Conservation (phyloP, 2,797 vertebrate species). For the Lindbergichthys nudifrons region DNA sequence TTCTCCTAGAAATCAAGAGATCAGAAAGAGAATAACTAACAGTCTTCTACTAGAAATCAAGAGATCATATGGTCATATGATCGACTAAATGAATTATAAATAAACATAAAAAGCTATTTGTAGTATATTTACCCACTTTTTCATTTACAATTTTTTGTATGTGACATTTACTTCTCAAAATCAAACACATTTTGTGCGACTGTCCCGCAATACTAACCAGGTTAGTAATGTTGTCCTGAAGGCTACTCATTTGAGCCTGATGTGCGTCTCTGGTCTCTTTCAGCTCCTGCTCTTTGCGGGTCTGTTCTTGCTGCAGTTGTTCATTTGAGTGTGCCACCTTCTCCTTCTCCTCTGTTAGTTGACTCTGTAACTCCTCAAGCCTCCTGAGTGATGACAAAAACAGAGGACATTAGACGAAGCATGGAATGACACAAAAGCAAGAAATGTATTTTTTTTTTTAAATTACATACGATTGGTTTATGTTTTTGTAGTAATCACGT, state of each 20-base stretch:
- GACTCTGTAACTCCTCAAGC: slow-evolving; percentile 89
- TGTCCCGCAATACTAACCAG: slow-evolving; percentile 83
- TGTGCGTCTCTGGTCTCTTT: slow-evolving; percentile 80
- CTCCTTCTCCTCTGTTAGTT: slow-evolving; percentile 89
- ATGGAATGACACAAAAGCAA: background rate
- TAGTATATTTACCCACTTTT: too few relatives aligned
- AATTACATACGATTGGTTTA: background rate
- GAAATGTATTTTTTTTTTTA: background rate
- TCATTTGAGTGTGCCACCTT: slow-evolving; percentile 84
- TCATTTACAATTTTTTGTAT: too few relatives aligned
- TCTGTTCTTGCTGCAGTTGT: slow-evolving; percentile 80
- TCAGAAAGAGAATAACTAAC: too few relatives aligned
- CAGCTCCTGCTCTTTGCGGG: slow-evolving; percentile 86
- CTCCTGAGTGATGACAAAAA: slow-evolving; percentile 78
- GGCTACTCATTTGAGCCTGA: slow-evolving; percentile 81
- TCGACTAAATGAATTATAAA: too few relatives aligned
- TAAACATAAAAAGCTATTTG: too few relatives aligned
- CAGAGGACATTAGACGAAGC: background rate
- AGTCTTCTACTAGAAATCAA: slow-evolving; percentile 79
- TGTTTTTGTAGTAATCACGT: background rate
- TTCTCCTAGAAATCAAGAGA: too few relatives aligned
- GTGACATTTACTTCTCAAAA: background rate
- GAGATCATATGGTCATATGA: background rate
- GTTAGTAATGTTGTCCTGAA: slow-evolving; percentile 84
- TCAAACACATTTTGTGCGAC: background rate